Evolutionary conservation across 2,113 vertebrate genomes (phyloP).

Genomic region (Macrotus californicus): DNA sequence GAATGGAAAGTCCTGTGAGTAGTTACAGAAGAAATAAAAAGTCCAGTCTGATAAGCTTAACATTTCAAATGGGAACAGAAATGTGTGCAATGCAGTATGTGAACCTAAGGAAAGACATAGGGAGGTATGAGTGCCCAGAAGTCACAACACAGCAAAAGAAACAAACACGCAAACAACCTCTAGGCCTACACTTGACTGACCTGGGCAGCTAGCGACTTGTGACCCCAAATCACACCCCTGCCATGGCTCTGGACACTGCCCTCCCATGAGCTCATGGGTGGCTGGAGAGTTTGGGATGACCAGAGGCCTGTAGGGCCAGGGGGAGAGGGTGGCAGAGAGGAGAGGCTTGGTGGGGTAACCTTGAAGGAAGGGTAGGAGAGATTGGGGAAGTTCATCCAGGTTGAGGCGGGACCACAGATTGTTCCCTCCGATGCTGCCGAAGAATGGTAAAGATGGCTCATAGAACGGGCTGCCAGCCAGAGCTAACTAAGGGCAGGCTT

Average conservation of each 20-base stretch:
- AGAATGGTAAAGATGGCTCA: background rate
- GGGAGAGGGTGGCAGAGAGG: background rate
- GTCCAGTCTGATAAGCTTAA: background rate
- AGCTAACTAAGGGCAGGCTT: background rate
- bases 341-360: background rate
- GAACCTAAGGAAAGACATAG: background rate
- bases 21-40: background rate
- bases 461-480: background rate
- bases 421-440: too few relatives aligned
- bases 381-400: background rate
- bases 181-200: background rate
- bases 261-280: background rate
- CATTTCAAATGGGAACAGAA: background rate
- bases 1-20: background rate
- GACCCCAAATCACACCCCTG: background rate
- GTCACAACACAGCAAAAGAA: background rate
- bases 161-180: background rate
- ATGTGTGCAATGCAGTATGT: background rate
- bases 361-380: background rate
- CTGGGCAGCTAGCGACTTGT: background rate
- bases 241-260: background rate
- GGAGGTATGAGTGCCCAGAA: background rate
- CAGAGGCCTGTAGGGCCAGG: background rate
- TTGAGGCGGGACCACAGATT: fast-evolving
- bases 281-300: background rate